A percentile compares a stretch with the other conserved stretches of the same genome.
phyloP scores from a whole-genome alignment of 2,888 invertebrate genomes.

The Pseudoips prasinana region DNA sequence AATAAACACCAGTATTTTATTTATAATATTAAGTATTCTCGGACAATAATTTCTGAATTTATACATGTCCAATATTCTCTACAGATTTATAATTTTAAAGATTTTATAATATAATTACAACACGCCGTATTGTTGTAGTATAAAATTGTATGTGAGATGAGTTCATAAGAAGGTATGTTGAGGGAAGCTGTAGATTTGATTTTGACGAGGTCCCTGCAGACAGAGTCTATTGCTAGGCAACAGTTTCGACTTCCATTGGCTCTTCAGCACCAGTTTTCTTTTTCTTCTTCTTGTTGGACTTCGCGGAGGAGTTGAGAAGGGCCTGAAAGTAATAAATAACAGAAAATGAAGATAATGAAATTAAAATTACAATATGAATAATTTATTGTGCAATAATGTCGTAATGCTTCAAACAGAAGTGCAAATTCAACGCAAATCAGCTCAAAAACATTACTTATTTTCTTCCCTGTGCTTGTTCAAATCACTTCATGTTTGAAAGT shows the following conservation, averaged over 20 bases:
- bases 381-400: slow-evolving; percentile 38
- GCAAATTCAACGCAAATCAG: slow-evolving; percentile 49
- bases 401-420: slow-evolving; percentile 67
- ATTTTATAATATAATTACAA: slow-evolving; percentile 9
- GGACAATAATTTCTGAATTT: slow-evolving; percentile 7
- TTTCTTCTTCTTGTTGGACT: slow-evolving; percentile 95
- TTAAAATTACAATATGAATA: neutral
- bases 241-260: slow-evolving; percentile 83
- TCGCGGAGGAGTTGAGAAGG: slow-evolving; percentile 89
- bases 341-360: neutral
- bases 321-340: slow-evolving; percentile 70
- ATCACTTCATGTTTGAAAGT: slow-evolving; percentile 42
- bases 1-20: too few species aligned
- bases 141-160: slow-evolving; percentile 20
- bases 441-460: slow-evolving; percentile 64
- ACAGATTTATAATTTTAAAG: slow-evolving; percentile 8
- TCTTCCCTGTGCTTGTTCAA: slow-evolving; percentile 79
- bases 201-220: slow-evolving; percentile 27
- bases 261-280: slow-evolving; percentile 86
- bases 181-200: slow-evolving; percentile 44
- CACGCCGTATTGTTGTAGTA: slow-evolving; percentile 2
- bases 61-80: slow-evolving; percentile 11
- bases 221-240: slow-evolving; percentile 57
- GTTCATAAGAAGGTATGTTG: slow-evolving; percentile 27
- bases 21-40: neutral